A percentile compares a stretch with the other conserved stretches of the same genome.
These are phyloP conservation scores for Choloepus didactylus DNA, from an alignment of 2,797 vertebrate species.

Conservation along the genomic window DNA sequence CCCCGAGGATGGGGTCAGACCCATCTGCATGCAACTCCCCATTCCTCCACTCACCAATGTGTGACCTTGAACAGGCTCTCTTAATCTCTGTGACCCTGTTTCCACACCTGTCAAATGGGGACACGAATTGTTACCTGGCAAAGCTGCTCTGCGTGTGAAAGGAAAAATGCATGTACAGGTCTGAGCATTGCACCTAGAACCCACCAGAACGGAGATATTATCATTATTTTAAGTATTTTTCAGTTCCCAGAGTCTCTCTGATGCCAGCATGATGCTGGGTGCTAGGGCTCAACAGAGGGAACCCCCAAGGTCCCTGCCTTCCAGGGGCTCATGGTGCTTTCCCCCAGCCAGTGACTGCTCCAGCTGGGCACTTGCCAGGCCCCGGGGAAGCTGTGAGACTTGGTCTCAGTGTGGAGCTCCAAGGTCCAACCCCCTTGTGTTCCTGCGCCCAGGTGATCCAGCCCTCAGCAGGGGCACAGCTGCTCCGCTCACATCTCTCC, in stretches of 20 bases:
- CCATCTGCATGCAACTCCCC: not conserved
- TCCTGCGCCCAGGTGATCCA: not conserved
- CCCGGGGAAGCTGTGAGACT: not conserved
- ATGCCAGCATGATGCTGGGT: too few species aligned
- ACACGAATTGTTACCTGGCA: not conserved
- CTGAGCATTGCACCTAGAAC: not conserved
- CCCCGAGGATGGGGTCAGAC: not conserved
- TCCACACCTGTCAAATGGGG: not conserved
- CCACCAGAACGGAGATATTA: not conserved
- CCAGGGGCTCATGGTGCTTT: accelerated
- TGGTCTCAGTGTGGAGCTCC: not conserved
- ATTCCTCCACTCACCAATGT: not conserved
- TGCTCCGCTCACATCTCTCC: not conserved
- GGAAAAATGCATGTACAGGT: not conserved
- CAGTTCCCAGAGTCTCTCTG: not conserved
- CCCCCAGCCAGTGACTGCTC: too few species aligned
- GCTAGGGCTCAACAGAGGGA: not conserved
- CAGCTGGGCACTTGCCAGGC: not conserved
- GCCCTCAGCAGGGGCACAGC: not conserved
- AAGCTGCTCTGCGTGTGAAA: not conserved
- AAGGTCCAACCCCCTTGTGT: too few species aligned
- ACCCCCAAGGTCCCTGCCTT: not conserved
- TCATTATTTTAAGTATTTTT: not conserved
- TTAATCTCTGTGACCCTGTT: not conserved
- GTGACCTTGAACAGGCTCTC: not conserved